Base-by-base conservation (phyloP, 1,140 invertebrate species). In the Lasioglossum baleicum region DNA sequence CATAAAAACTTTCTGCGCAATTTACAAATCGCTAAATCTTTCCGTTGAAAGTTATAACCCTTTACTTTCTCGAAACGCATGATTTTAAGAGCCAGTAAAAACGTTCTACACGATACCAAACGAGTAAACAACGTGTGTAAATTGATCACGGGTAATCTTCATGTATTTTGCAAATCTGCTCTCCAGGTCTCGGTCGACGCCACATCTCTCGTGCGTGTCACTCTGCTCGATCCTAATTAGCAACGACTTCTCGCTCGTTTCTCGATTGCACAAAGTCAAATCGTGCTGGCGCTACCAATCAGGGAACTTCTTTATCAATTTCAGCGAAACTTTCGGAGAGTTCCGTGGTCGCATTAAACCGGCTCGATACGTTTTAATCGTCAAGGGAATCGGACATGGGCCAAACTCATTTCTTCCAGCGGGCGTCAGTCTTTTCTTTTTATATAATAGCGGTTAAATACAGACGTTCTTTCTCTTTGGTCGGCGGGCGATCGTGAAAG, bases 401-500 rank as follows among this genome's bases (percentile, higher is more conserved):
- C 20, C 10, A 2, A 31, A 8, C n/a, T 53, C 11, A 22, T 11
- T 10, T 63, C 42, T 44, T 8, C 42, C 42, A 44, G 10, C 42
- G 42, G 7, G 44, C 13, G 10, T 11, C 44, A 11, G 10, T 13
- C 10, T 48, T 11, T 48, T 48, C 44, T 48, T 11, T 48, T 48
- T 48, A 10, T 8, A 8, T 8, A 11, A 53, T 17, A 13, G 7
- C 64, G 64, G 2, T 67, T 67, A 60, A 60, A 75, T 15, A 58
- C 73, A 75, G 63, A 42, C 44, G 51, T 71, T n/a, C 44, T 15
- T 53, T 5, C 51, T 63, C 4, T 65, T 17, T 64, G 64, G 26
- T 5, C 35, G 13, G 11, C 51, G 60, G 13, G 51, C 53, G 48
- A 75, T 73, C 42, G 80, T 69, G 65, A 85, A 68, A 84, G 66